Evolutionary conservation across 2,888 invertebrate genomes (phyloP).

Genomic region (Pelosia muscerda): DNA sequence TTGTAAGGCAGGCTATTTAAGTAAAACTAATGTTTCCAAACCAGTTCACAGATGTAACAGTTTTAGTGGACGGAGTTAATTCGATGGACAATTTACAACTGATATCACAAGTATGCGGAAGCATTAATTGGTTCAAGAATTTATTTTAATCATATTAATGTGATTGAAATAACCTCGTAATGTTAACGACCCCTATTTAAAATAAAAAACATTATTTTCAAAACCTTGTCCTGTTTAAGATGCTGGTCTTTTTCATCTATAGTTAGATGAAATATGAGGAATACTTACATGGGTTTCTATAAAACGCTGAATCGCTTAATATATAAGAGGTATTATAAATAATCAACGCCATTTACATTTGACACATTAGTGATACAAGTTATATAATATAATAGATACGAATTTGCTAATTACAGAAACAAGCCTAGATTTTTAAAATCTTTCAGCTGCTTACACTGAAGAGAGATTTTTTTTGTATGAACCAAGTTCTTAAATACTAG

Average conservation of each 20-base stretch:
- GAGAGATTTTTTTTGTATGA: not conserved
- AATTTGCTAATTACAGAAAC: not conserved
- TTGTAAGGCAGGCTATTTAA: constrained; percentile 12
- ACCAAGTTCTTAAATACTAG: constrained; percentile 1
- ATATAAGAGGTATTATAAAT: not conserved
- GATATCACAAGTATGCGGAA: constrained; percentile 60
- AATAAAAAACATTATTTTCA: constrained; percentile 12
- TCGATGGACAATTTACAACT: constrained; percentile 66
- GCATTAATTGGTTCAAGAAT: constrained; percentile 20
- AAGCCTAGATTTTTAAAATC: not conserved
- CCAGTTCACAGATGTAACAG: constrained; percentile 45
- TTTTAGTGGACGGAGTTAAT: constrained; percentile 77
- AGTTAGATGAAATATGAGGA: not conserved
- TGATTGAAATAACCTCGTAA: not conserved
- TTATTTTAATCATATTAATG: not conserved
- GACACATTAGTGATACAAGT: not conserved
- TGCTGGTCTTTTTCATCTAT: not conserved
- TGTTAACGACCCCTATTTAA: not conserved
- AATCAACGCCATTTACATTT: not conserved
- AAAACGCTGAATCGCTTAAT: not conserved
- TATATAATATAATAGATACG: not conserved
- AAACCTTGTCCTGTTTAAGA: constrained; percentile 3
- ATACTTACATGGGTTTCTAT: not conserved
- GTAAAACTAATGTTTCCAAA: constrained; percentile 35
- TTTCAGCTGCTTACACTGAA: not conserved